Base-by-base conservation (phyloP, 1,140 invertebrate genomes). In the Penaeus indicus region DNA sequence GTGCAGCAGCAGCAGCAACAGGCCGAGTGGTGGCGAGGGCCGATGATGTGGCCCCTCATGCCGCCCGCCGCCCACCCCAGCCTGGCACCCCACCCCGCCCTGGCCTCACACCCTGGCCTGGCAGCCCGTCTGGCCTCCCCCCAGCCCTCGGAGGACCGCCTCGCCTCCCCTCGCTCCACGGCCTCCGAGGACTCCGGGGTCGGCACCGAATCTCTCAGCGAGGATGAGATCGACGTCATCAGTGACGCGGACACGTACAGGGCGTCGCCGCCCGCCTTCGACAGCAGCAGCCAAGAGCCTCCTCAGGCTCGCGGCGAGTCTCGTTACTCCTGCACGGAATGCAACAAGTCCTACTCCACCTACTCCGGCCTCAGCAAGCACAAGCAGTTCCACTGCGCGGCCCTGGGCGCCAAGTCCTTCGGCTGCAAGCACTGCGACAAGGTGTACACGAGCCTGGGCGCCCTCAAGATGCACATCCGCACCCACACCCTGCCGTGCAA, bases 361-460 rank as follows among this genome's bases (percentile, higher is more conserved):
- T 97, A 97, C 92, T 98, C 97, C 22, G 98, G 98, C 0, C 94
- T 99, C 0, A 96, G 97, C 1, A 99, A 99, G 93, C 98, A 99
- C 92, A 96, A 97, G 91, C 98, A 99, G 92, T 99, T 98, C 93
- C 98, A 99, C 91, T 99, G 98, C 92, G 95, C 95, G 4, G 96
- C 96, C 77, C 95, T 97, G 83, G 94, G 95, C 3, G 96, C 97
- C 92, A 99, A 98, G 93, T 96, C 97, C 2, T 99, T 99, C 93
- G 96, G 95, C 90, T 99, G 98, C 94, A 99, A 99, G 93, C 97
- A 96, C 92, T 99, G 98, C 94, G 96, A 98, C 78, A 99, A 99
- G 93, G 96, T 97, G 0, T 99, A 99, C 93, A 96, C 97, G 0
- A 98, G 97, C 0, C 93, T 99, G 78, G 98, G 98, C 11, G 98